These are phyloP conservation scores for Eumacrocentrus americanus DNA, from an alignment of 2,888 invertebrate species.

Conservation along the genomic window DNA sequence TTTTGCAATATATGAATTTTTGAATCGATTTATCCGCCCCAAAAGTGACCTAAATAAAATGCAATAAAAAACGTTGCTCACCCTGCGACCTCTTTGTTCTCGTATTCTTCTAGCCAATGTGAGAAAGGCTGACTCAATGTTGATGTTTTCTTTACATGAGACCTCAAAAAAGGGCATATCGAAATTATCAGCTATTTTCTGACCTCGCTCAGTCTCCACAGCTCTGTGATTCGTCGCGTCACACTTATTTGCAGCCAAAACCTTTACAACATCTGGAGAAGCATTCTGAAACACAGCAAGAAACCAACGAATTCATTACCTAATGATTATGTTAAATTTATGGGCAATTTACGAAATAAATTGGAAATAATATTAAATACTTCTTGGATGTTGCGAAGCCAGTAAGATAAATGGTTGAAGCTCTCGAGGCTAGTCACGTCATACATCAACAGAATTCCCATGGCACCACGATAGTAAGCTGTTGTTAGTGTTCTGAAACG, in stretches of 20 bases:
- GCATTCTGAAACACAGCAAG: conserved; percentile 71
- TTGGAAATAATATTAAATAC: conserved; percentile 59
- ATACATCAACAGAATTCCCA: conserved; percentile 91
- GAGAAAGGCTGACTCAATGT: conserved; percentile 83
- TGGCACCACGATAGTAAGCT: conserved; percentile 87
- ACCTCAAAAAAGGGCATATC: conserved; percentile 90
- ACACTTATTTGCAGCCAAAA: conserved; percentile 85
- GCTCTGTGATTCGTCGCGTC: conserved; percentile 78
- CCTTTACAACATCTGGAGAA: conserved; percentile 84
- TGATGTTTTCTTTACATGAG: conserved; percentile 84
- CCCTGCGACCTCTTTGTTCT: conserved; percentile 78
- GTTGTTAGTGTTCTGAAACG: conserved; percentile 82
- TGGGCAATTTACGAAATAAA: no score
- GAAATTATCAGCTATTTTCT: conserved; percentile 87
- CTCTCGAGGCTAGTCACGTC: conserved; percentile 89
- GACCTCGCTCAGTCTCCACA: conserved; percentile 79
- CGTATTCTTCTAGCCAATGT: conserved; percentile 82
- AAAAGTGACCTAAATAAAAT: no score
- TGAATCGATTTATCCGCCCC: no score
- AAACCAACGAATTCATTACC: background rate
- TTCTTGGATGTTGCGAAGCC: conserved; percentile 90
- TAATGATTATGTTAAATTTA: no score
- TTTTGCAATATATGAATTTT: no score
- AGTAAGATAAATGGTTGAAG: conserved; percentile 89
- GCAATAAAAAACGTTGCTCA: conserved; percentile 53